Conservation (phyloP, 1,140 invertebrate genomes). For the Lepidurus apus region DNA sequence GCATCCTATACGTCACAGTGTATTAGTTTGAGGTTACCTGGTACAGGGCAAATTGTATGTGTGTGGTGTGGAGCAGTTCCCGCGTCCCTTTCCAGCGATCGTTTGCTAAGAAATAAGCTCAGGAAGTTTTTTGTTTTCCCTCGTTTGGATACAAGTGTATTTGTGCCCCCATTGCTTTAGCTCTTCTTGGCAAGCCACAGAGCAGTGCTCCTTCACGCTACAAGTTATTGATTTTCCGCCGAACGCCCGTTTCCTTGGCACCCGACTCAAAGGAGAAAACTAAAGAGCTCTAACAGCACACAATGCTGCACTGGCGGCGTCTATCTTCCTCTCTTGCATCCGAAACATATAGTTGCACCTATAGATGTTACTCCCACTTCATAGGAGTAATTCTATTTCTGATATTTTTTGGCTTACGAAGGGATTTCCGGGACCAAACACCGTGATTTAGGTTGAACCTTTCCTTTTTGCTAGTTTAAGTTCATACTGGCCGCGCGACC, state of each 20-base stretch:
- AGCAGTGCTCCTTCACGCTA: background rate
- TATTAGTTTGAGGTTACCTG: constrained; percentile 7
- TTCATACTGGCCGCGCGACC: too few relatives aligned
- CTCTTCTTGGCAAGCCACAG: background rate
- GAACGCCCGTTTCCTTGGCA: constrained; percentile 11
- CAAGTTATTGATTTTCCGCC: constrained; percentile 6
- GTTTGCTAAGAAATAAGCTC: background rate
- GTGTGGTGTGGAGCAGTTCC: background rate
- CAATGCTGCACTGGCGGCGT: background rate
- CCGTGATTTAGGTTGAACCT: too few relatives aligned
- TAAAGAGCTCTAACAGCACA: constrained; percentile 22
- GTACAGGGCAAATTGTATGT: background rate
- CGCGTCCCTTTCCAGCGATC: background rate
- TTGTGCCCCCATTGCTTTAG: background rate
- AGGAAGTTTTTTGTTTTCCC: background rate
- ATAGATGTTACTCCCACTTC: background rate
- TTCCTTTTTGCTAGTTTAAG: too few relatives aligned
- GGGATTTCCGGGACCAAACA: too few relatives aligned
- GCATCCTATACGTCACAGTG: background rate
- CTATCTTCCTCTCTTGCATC: constrained; percentile 1
- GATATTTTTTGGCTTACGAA: too few relatives aligned
- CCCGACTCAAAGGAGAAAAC: constrained; percentile 14
- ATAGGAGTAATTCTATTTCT: background rate
- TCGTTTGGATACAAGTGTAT: background rate
- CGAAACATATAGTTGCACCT: background rate